A percentile compares a stretch with the other conserved stretches of the same genome.
Evolutionary conservation across 2,113 vertebrate genomes (phyloP).

Genomic region (Otolemur garnettii): DNA sequence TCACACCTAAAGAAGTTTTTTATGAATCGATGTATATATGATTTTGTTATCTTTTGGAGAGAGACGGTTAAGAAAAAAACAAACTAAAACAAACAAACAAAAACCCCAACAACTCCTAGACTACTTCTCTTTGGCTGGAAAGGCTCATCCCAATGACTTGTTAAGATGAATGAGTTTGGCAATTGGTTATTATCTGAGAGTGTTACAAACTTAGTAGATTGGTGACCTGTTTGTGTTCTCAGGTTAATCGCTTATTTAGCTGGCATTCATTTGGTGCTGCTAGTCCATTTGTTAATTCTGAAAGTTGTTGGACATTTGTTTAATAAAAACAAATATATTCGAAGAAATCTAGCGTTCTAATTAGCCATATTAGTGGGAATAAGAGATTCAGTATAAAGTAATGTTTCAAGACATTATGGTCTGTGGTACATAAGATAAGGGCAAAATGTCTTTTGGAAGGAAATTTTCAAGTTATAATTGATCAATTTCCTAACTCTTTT

Average conservation of each 20-base stretch:
- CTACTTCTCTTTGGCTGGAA: neutral
- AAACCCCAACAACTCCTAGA: no score
- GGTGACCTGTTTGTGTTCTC: constrained; percentile 19
- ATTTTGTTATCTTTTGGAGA: neutral
- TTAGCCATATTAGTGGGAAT: neutral
- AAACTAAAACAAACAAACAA: no score
- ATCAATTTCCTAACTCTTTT: neutral
- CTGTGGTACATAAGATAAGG: neutral
- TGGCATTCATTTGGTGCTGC: neutral
- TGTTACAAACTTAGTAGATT: neutral
- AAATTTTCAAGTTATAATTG: neutral
- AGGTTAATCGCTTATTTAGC: constrained; percentile 54
- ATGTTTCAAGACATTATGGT: neutral
- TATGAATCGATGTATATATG: neutral
- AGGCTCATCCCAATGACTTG: neutral
- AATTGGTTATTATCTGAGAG: neutral
- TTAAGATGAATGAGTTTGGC: neutral
- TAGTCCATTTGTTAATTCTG: neutral
- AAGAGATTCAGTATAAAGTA: neutral
- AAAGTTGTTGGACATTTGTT: constrained; percentile 51
- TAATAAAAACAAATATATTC: neutral
- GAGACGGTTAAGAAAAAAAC: neutral
- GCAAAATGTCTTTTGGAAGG: neutral
- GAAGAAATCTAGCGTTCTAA: neutral
- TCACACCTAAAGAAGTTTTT: neutral